Evolutionary conservation across 2,113 vertebrate species (phyloP).

Genomic region (Cyprinodon tularosa): DNA sequence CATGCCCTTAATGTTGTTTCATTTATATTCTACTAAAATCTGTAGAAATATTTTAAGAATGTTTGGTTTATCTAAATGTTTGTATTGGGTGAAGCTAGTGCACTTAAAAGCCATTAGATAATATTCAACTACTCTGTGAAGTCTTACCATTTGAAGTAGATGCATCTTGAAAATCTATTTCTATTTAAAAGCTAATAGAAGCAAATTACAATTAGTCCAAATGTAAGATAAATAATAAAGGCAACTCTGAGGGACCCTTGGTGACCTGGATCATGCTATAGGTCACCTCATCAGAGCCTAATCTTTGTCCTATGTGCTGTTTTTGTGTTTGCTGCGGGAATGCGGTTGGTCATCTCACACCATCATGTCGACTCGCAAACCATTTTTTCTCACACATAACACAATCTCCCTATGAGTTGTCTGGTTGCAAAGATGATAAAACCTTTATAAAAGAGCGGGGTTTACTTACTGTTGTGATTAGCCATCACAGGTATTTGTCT

Average conservation of each 20-base stretch:
- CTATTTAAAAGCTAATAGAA: not conserved
- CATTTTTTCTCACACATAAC: constrained; percentile 11
- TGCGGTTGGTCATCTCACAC: constrained; percentile 38
- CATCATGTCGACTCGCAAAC: constrained; percentile 19
- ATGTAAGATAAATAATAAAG: not conserved
- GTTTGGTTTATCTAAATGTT: not conserved
- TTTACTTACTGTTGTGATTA: constrained; percentile 25
- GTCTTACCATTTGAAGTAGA: not conserved
- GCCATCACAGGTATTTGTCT: constrained; percentile 25
- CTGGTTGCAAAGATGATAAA: not conserved
- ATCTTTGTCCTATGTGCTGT: not conserved
- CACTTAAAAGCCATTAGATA: too few species aligned
- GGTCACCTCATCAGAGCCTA: not conserved
- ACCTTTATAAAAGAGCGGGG: not conserved
- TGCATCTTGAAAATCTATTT: not conserved
- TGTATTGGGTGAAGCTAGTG: too few species aligned
- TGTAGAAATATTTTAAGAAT: not conserved
- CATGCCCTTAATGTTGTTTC: not conserved
- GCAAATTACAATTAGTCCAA: not conserved
- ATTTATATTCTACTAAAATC: not conserved
- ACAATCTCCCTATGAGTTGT: not conserved
- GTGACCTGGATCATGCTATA: not conserved
- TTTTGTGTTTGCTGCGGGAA: constrained; percentile 2
- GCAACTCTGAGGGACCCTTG: not conserved
- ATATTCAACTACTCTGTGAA: not conserved